Conservation (phyloP, 2,888 invertebrate species). For the Tetragnatha montana region DNA sequence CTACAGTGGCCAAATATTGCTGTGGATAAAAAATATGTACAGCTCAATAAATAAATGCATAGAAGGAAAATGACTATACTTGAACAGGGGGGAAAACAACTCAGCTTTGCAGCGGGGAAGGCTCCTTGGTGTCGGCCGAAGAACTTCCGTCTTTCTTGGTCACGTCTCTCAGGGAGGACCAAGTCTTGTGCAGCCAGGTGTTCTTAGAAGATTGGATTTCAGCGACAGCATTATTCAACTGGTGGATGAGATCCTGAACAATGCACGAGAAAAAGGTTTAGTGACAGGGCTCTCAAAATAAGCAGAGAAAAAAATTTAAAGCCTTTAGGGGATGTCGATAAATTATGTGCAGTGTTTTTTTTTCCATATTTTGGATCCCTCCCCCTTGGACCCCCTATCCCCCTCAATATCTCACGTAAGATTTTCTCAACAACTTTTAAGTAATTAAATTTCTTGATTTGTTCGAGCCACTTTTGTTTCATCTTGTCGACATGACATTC, state of each 20-base stretch:
- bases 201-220: slow-evolving; percentile 84
- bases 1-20: not conserved
- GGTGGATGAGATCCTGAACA: slow-evolving; percentile 89
- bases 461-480: too few relatives aligned
- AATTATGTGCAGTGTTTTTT: too few relatives aligned
- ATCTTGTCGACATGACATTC: too few relatives aligned
- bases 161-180: slow-evolving; percentile 81
- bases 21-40: not conserved
- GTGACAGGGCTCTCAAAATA: too few relatives aligned
- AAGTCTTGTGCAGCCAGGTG: slow-evolving; percentile 94
- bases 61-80: slow-evolving; percentile 13
- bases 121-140: slow-evolving; percentile 54
- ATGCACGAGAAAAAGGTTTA: not conserved
- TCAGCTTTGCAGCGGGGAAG: slow-evolving; percentile 17
- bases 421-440: too few relatives aligned
- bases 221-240: slow-evolving; percentile 86
- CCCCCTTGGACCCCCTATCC: too few relatives aligned
- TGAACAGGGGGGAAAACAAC: not conserved
- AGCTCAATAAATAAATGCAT: slow-evolving; percentile 29
- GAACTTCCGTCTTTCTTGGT: slow-evolving; percentile 74
- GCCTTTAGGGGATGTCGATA: too few relatives aligned
- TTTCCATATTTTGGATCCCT: too few relatives aligned
- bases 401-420: too few relatives aligned
- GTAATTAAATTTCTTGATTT: too few relatives aligned
- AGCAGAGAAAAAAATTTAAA: not conserved